Base-by-base conservation (phyloP, 2,113 vertebrate species). In the Epinephelus lanceolatus region DNA sequence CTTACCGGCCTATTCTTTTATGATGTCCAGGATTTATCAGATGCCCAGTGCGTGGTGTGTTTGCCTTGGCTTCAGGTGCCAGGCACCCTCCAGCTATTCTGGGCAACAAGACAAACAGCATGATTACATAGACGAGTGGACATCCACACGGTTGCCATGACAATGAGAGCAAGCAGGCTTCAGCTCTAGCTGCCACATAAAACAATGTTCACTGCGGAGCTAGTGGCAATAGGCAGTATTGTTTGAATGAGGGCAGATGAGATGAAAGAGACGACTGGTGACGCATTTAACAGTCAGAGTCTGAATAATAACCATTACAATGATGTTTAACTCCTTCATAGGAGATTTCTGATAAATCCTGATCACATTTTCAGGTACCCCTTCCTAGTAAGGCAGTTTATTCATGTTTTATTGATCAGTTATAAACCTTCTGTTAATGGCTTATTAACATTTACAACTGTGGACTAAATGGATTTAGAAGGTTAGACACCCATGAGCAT, bases 61-160 rank as follows among this genome's bases (percentile, higher is more conserved):
- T 86, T 88, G 78, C 65, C 17, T 84, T 76, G 53, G 72, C 71
- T 74, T 71, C 71, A 85, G 86, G 77, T 86, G 86, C 68, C 79
- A 68, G 76, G 66, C 84, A 42, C 71, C 77, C 83, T 85, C 67
- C 66, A 19, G 88, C 87, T 92, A 89, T 91, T 93, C 83, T 93
- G 78, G 85, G 84, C 80, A 71, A 33, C 47, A 80, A 81, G 69
- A 80, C 87, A 91, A 91, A 86, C 82, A 86, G 79, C 74, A 62
- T 55, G 83, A 91, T 89, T 89, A 85, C 80, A 80, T 65, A 51
- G 87, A 88, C 8, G 40, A 84, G 83, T 75, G 78, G 86, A 88
- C 73, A 78, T 69, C 81, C 71, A 81, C 68, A 77, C 3, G 45
- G 91, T 92, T 92, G 86, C 81, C 88, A 90, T 93, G 94, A 76